Evolutionary conservation across 2,888 invertebrate genomes (phyloP).

Genomic region (Octodonta nipae): DNA sequence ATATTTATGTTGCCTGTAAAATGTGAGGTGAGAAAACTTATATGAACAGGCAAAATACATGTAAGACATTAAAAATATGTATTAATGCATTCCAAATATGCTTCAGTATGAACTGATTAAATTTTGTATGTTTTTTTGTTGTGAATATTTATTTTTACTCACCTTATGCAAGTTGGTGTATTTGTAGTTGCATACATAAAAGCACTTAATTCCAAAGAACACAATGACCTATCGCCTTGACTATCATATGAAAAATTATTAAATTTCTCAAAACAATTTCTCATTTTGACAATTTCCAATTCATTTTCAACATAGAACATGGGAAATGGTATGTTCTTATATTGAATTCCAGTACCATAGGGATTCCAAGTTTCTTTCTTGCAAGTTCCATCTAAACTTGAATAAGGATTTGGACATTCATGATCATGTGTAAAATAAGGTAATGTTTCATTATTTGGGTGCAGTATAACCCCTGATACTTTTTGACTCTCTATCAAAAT

Average conservation of each 20-base stretch:
- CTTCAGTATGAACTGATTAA: too few relatives aligned
- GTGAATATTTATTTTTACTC: conserved; percentile 4
- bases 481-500: conserved; percentile 40
- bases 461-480: conserved; percentile 54
- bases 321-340: conserved; percentile 75
- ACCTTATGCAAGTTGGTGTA: conserved; percentile 56
- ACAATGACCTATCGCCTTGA: conserved; percentile 59
- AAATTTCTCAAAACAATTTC: conserved; percentile 49
- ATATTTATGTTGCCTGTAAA: too few relatives aligned
- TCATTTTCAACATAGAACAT: conserved; percentile 61
- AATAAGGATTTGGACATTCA: conserved; percentile 70
- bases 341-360: conserved; percentile 58
- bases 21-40: too few relatives aligned
- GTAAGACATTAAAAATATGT: too few relatives aligned
- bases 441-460: conserved; percentile 35
- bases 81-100: too few relatives aligned
- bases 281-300: conserved; percentile 47
- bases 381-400: conserved; percentile 37
- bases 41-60: too few relatives aligned
- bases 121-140: background rate
- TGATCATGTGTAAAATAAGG: conserved; percentile 49
- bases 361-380: conserved; percentile 58
- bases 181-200: conserved; percentile 86
- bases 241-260: conserved; percentile 53
- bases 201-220: conserved; percentile 73